Percentiles rank a stretch among this genome's conserved stretches.
These are phyloP conservation scores for Tribolium madens DNA, from an alignment of 1,140 invertebrate genomes.

Conservation along the genomic window DNA sequence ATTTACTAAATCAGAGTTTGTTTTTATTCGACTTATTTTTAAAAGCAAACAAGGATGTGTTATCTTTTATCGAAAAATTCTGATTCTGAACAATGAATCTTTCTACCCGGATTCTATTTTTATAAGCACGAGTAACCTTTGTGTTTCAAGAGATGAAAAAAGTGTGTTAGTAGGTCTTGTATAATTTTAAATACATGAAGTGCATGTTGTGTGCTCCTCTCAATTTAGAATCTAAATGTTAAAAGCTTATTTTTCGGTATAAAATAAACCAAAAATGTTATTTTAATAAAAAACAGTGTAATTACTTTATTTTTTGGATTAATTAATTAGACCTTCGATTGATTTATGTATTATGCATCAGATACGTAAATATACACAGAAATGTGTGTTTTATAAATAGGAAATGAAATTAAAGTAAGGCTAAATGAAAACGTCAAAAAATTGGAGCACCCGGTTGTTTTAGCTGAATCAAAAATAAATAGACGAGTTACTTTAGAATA, in stretches of 20 bases:
- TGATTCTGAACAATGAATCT: background rate
- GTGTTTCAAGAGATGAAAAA: background rate
- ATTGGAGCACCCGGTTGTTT: background rate
- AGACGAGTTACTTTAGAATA: background rate
- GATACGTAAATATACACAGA: too few species aligned
- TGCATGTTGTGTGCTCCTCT: background rate
- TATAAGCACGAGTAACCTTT: background rate
- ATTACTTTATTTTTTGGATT: too few species aligned
- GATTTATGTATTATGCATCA: too few species aligned
- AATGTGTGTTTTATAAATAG: background rate
- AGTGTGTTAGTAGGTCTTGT: conserved; percentile 6
- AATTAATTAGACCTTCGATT: too few species aligned
- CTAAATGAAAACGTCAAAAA: background rate
- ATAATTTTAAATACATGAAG: conserved; percentile 8
- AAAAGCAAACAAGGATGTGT: background rate
- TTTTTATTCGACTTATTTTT: background rate
- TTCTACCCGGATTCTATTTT: background rate
- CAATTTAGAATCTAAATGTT: background rate
- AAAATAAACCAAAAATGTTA: background rate
- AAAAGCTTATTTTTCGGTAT: background rate
- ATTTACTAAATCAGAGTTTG: background rate
- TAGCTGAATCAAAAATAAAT: background rate
- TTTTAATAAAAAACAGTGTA: too few species aligned
- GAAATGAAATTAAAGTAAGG: background rate
- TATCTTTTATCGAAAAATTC: background rate